Percentiles rank a stretch among this genome's conserved stretches.
phyloP scores from a whole-genome alignment of 2,113 vertebrate species.

The Pachyramphus minor region DNA sequence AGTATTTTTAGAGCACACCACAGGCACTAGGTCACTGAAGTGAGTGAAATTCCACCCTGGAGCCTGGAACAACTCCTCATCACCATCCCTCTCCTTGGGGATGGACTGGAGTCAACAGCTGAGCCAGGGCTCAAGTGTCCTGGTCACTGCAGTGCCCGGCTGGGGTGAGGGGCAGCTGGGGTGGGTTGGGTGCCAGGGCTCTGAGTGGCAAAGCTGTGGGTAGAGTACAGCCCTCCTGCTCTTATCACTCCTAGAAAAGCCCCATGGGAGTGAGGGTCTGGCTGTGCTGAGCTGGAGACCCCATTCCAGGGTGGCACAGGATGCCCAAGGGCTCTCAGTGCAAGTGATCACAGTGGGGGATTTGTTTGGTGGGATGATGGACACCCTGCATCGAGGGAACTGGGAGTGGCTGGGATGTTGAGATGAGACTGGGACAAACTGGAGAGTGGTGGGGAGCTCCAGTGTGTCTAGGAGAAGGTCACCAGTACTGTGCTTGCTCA shows the following conservation, averaged over 20 bases:
- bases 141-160: fast-evolving
- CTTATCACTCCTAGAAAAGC: background rate
- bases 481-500: background rate
- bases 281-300: fast-evolving
- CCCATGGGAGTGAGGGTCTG: background rate
- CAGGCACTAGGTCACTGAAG: background rate
- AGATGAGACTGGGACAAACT: background rate
- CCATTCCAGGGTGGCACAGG: fast-evolving
- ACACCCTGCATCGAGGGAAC: background rate
- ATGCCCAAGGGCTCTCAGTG: background rate
- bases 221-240: background rate
- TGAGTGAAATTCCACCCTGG: slow-evolving; percentile 13
- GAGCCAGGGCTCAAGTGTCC: background rate
- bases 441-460: background rate
- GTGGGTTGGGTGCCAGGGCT: too few relatives aligned
- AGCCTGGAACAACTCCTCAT: background rate
- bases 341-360: background rate
- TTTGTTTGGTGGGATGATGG: background rate
- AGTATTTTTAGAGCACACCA: background rate
- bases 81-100: background rate
- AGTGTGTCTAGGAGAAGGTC: fast-evolving
- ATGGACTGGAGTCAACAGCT: background rate
- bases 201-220: background rate
- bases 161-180: background rate
- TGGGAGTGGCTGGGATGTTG: background rate